A percentile compares a stretch with the other conserved stretches of the same genome.
These are phyloP conservation scores for Xiphophorus hellerii DNA, from an alignment of 2,113 vertebrate species.

Conservation along the genomic window DNA sequence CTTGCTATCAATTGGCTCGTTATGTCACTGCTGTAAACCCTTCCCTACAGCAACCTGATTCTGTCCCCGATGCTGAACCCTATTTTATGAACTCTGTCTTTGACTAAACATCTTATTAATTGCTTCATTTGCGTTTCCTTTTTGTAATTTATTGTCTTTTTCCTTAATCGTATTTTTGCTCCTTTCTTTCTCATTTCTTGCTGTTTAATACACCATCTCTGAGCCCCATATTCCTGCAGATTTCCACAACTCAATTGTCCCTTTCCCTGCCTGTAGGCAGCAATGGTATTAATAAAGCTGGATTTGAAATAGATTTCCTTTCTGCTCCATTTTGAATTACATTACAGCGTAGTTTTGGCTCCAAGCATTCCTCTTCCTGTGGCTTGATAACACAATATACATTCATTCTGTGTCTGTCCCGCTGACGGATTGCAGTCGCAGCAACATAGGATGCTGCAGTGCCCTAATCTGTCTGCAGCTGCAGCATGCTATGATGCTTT, in stretches of 20 bases:
- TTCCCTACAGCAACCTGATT: slow-evolving; percentile 5
- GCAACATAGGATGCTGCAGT: neutral
- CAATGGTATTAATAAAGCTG: slow-evolving; percentile 61
- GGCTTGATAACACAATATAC: slow-evolving; percentile 33
- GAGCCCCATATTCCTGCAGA: slow-evolving; percentile 29
- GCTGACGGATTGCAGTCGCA: neutral
- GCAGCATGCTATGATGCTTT: neutral
- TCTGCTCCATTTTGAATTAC: slow-evolving; percentile 56
- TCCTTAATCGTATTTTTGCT: neutral
- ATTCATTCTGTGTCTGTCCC: slow-evolving; percentile 11
- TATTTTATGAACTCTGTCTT: neutral
- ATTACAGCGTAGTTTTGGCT: slow-evolving; percentile 47
- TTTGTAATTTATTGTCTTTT: neutral
- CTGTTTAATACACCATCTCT: neutral
- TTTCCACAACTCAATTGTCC: slow-evolving; percentile 52
- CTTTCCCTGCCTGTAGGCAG: slow-evolving; percentile 47
- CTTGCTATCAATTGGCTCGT: slow-evolving; percentile 59
- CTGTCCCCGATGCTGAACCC: slow-evolving; percentile 4
- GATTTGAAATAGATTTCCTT: slow-evolving; percentile 63
- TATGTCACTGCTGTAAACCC: slow-evolving; percentile 57
- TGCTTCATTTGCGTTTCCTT: neutral
- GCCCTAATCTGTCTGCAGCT: neutral
- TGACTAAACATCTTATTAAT: slow-evolving; percentile 1
- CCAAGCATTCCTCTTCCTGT: slow-evolving; percentile 28
- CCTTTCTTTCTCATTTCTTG: neutral